Percentiles rank a stretch among this genome's conserved stretches.
Conservation (phyloP, 2,797 vertebrate genomes). For the Discoglossus pictus region DNA sequence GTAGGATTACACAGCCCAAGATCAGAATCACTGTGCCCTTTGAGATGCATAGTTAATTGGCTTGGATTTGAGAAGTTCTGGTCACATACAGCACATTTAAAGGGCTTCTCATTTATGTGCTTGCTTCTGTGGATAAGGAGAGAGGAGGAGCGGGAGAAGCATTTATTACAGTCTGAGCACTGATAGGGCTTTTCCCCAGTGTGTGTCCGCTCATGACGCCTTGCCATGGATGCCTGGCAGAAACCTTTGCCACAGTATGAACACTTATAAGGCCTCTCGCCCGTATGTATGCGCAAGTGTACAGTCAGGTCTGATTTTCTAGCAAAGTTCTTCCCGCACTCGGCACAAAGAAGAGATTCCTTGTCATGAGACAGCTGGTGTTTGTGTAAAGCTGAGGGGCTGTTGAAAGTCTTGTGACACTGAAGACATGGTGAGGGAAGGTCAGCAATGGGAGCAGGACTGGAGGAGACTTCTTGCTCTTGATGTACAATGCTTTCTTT, state of each 20-base stretch:
- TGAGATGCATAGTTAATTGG: not conserved
- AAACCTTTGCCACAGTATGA: no score
- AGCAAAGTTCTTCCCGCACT: conserved; percentile 74
- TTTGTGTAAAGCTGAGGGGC: conserved; percentile 78
- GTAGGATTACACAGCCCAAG: no score
- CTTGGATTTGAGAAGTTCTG: not conserved
- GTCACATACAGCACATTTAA: conserved; percentile 60
- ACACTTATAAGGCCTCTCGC: no score
- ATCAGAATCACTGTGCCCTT: not conserved
- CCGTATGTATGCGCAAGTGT: conserved; percentile 74
- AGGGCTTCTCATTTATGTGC: conserved; percentile 80
- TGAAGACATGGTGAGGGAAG: conserved; percentile 64
- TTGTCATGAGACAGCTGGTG: conserved; percentile 77
- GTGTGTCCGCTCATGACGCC: no score
- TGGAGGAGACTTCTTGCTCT: conserved; percentile 69
- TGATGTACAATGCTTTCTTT: conserved; percentile 74
- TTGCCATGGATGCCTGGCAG: no score
- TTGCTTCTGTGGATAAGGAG: conserved; percentile 63
- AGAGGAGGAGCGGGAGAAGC: conserved; percentile 47
- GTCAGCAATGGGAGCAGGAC: conserved; percentile 74
- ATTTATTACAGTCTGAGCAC: no score
- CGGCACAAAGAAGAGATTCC: conserved; percentile 65
- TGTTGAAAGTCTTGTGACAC: conserved; percentile 78
- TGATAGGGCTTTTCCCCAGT: conserved; percentile 60
- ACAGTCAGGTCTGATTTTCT: conserved; percentile 70